Percentiles rank a stretch among this genome's conserved stretches.
Conservation (phyloP, 1,140 invertebrate genomes). For the Bombus ignitus region DNA sequence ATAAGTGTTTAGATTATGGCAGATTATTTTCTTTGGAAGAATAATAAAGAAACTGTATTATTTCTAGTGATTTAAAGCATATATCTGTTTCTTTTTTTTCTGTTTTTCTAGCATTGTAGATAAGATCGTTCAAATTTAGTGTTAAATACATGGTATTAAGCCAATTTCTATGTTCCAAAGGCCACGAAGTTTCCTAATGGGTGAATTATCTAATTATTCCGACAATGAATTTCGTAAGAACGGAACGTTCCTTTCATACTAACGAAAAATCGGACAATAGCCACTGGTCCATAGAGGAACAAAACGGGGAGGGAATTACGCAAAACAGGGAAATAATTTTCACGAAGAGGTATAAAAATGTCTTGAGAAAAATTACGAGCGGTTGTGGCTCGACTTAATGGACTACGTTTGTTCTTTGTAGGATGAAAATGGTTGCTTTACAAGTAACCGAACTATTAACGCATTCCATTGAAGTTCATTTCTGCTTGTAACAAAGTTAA, state of each 20-base stretch:
- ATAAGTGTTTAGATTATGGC: no score
- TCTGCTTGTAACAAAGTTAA: neutral
- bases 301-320: slow-evolving; percentile 12
- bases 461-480: neutral
- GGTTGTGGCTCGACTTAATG: neutral
- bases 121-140: neutral
- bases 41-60: neutral
- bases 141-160: neutral
- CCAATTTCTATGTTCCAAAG: neutral
- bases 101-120: neutral
- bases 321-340: neutral
- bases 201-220: neutral
- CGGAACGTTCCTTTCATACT: neutral
- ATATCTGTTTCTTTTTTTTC: neutral
- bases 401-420: neutral
- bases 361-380: neutral
- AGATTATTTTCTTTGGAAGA: no score
- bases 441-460: neutral
- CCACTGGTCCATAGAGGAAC: neutral
- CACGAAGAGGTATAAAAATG: neutral
- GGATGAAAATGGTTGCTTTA: slow-evolving; percentile 3
- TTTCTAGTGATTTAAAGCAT: neutral
- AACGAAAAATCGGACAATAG: neutral
- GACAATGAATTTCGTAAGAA: neutral
- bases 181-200: neutral